phyloP scores from a whole-genome alignment of 1,140 invertebrate species.

The Subanguina moxae region DNA sequence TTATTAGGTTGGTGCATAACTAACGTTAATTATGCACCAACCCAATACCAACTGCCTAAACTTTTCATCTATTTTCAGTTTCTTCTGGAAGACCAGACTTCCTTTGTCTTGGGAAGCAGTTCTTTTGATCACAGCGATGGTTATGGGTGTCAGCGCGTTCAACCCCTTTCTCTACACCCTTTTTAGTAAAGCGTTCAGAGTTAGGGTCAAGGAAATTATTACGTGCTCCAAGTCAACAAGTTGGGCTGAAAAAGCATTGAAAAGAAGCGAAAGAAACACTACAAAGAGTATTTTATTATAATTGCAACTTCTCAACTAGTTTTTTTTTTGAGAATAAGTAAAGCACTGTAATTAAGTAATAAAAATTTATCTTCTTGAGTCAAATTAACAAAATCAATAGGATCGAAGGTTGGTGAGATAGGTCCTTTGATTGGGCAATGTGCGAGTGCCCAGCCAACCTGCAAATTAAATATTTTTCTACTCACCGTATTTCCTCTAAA shows the following conservation, averaged over 20 bases:
- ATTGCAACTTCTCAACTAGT: no score
- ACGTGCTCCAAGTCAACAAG: neutral
- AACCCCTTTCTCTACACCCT: constrained; percentile 13
- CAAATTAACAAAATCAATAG: constrained; percentile 33
- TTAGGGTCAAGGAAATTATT: neutral
- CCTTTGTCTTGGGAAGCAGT: neutral
- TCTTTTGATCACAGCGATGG: constrained; percentile 1
- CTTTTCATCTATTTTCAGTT: neutral
- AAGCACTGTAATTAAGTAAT: no score
- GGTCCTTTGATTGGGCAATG: constrained; percentile 47
- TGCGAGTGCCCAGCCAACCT: constrained; percentile 50
- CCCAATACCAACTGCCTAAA: no score
- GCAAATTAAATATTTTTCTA: neutral
- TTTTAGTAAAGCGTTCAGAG: constrained; percentile 1
- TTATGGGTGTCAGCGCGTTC: constrained; percentile 4
- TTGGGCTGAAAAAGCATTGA: neutral
- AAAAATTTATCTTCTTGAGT: no score
- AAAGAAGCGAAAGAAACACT: constrained; percentile 2
- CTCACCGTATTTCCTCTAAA: no score
- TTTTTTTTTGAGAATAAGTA: no score
- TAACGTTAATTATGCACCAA: no score
- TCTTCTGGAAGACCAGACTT: neutral
- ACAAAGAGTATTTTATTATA: neutral
- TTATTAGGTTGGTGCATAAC: no score
- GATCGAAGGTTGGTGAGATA: constrained; percentile 56